These are phyloP conservation scores for Lasaia peninsularis DNA, from an alignment of 1,140 invertebrate genomes.

Conservation along the genomic window DNA sequence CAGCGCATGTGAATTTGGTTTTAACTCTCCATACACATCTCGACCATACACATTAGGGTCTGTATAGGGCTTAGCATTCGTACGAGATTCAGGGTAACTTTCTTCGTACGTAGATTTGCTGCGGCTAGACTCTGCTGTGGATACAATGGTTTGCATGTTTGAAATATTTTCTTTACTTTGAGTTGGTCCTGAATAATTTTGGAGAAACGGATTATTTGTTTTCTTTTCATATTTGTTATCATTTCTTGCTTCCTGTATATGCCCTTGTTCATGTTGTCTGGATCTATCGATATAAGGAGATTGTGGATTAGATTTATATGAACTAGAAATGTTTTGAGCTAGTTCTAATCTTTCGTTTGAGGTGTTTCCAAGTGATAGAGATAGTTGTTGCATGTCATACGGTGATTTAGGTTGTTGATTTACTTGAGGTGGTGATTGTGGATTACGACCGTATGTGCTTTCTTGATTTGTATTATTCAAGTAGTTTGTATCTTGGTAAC, in stretches of 20 bases:
- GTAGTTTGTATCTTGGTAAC: constrained; percentile 57
- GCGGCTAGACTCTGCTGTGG: constrained; percentile 2
- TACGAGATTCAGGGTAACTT: constrained; percentile 40
- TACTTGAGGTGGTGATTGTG: constrained; percentile 52
- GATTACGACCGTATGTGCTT: constrained; percentile 50
- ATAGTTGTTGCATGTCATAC: constrained; percentile 68
- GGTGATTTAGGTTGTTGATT: constrained; percentile 55
- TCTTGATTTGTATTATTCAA: constrained; percentile 46
- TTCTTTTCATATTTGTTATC: constrained; percentile 52
- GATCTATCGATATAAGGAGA: constrained; percentile 71
- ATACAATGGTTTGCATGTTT: constrained; percentile 14
- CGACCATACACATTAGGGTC: constrained; percentile 41
- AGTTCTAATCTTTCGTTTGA: constrained; percentile 58
- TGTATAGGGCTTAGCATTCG: constrained; percentile 34
- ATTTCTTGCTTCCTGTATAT: constrained; percentile 41
- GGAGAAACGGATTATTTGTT: constrained; percentile 57
- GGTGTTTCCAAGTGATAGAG: constrained; percentile 63
- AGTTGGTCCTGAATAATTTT: constrained; percentile 43
- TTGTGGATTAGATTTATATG: constrained; percentile 56
- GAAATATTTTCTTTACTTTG: constrained; percentile 28
- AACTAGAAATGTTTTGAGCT: constrained; percentile 45
- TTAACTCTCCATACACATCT: constrained; percentile 59
- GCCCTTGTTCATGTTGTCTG: constrained; percentile 57
- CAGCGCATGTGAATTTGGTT: constrained; percentile 34
- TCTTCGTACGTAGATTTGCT: constrained; percentile 35